Conservation (phyloP, 1,140 invertebrate species). For the Anthonomus grandis region DNA sequence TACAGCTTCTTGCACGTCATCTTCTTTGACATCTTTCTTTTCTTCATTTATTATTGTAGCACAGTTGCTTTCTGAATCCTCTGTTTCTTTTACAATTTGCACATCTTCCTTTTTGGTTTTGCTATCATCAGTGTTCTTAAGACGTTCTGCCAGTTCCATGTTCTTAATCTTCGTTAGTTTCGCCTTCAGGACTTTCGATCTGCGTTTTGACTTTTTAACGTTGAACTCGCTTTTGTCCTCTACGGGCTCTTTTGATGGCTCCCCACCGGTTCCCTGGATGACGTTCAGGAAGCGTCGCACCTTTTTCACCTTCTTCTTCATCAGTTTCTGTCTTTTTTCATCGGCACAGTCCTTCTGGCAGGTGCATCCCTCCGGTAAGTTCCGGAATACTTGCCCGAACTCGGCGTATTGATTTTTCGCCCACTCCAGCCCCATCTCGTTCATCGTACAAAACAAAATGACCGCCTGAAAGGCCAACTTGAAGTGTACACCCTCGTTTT, state of each 20-base stretch:
- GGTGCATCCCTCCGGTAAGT: background rate
- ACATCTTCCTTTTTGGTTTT: background rate
- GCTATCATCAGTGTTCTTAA: too few species aligned
- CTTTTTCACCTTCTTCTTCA: conserved; percentile 28
- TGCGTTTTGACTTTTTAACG: conserved; percentile 31
- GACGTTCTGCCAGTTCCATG: conserved; percentile 27
- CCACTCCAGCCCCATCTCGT: conserved; percentile 24
- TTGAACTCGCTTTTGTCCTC: conserved; percentile 14
- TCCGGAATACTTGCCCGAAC: conserved; percentile 14
- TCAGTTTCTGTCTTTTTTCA: conserved; percentile 23
- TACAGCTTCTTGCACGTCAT: background rate
- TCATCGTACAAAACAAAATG: conserved; percentile 11
- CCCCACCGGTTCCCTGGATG: background rate
- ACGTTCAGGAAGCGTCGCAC: conserved; percentile 9
- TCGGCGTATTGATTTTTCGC: conserved; percentile 21
- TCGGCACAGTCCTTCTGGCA: conserved; percentile 16
- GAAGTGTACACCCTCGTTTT: conserved; percentile 11
- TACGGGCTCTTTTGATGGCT: background rate
- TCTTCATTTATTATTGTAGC: background rate
- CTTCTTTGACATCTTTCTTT: background rate
- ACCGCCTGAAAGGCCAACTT: conserved; percentile 20
- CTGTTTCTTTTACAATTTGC: background rate
- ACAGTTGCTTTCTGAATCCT: conserved; percentile 6
- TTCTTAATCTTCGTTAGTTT: conserved; percentile 32
- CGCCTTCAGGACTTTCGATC: conserved; percentile 33